Conservation (phyloP, 2,797 vertebrate genomes). For the Sebastes taczanowskii region DNA sequence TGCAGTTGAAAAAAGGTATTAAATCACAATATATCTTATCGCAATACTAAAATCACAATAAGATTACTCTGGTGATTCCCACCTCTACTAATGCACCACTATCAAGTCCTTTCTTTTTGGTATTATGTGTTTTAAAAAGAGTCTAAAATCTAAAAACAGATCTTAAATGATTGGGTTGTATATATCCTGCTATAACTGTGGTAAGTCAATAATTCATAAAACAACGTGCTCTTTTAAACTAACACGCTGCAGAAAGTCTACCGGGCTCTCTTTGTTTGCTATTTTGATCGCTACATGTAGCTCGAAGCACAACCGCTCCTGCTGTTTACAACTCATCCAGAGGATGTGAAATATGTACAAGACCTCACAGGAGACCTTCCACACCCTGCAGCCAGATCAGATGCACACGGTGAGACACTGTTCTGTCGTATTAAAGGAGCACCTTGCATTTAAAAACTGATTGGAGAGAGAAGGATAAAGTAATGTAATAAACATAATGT, state of each 20-base stretch:
- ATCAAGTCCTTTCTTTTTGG: too few species aligned
- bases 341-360: conserved; percentile 4
- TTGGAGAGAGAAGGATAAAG: not conserved
- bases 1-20: too few species aligned
- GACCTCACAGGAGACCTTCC: conserved; percentile 5
- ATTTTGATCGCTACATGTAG: not conserved
- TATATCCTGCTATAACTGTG: not conserved
- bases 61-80: too few species aligned
- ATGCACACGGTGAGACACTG: not conserved
- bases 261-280: conserved; percentile 1
- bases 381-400: not conserved
- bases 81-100: too few species aligned
- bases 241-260: not conserved
- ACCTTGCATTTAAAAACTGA: conserved; percentile 26
- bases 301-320: not conserved
- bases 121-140: not conserved
- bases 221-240: not conserved
- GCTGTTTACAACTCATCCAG: not conserved
- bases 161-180: not conserved
- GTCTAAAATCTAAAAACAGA: not conserved
- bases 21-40: too few species aligned
- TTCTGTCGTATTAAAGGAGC: not conserved
- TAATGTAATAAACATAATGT: conserved; percentile 26
- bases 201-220: conserved; percentile 6
- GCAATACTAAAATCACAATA: too few species aligned